These are phyloP conservation scores for Zoroaster sp. DNA, from an alignment of 53 echinoderm and acorn worm genomes.

Conservation along the genomic window DNA sequence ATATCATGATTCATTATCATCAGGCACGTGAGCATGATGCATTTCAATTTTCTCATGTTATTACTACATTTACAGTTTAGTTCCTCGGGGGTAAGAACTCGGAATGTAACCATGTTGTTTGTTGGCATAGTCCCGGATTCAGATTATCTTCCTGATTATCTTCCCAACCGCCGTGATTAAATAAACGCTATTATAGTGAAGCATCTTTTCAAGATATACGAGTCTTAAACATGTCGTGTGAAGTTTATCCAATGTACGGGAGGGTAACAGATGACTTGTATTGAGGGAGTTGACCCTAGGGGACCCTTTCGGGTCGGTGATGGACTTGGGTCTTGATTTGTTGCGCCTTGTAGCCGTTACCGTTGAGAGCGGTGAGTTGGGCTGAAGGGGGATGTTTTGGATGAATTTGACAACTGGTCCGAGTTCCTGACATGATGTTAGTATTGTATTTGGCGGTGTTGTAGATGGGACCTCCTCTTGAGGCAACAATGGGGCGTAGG, in stretches of 20 bases:
- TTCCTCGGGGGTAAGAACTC: no score
- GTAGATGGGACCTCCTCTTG: neutral
- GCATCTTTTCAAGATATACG: no score
- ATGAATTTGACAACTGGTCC: neutral
- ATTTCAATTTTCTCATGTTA: no score
- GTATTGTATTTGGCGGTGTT: neutral
- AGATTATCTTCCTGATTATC: no score
- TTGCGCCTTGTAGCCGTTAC: neutral
- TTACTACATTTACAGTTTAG: no score
- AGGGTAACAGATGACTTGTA: neutral
- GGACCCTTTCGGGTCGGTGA: neutral
- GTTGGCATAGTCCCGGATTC: no score
- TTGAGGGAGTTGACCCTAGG: neutral
- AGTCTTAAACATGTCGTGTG: no score
- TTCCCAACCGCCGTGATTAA: no score
- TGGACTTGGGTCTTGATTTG: neutral
- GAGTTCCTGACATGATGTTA: conserved; percentile 28
- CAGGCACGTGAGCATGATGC: no score
- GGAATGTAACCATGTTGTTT: no score
- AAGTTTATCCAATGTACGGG: neutral
- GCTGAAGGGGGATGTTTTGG: neutral
- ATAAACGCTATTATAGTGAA: no score
- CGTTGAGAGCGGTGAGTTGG: neutral
- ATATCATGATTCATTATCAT: no score
- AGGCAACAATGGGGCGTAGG: conserved; percentile 1